These are phyloP conservation scores for Panurus biarmicus DNA, from an alignment of 2,113 vertebrate genomes.

Conservation along the genomic window DNA sequence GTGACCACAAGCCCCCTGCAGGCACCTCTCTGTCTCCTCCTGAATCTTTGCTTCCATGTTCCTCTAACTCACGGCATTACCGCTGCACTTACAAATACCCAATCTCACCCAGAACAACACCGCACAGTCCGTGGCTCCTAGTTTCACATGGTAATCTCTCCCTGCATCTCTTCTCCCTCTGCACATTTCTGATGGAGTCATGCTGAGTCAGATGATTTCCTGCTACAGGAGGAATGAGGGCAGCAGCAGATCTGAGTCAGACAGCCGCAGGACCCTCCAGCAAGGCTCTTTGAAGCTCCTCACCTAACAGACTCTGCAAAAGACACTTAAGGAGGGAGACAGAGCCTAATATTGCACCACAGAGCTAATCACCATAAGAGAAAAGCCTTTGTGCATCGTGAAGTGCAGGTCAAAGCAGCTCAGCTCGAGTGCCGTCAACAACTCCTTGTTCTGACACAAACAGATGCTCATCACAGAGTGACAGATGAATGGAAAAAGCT, in stretches of 20 bases:
- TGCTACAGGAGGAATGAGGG: not conserved
- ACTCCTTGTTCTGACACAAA: slow-evolving; percentile 21
- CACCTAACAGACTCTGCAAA: not conserved
- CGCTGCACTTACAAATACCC: fast-evolving
- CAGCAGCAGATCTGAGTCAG: not conserved
- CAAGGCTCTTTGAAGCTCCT: not conserved
- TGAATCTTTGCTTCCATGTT: not conserved
- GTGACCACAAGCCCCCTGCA: fast-evolving
- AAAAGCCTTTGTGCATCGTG: slow-evolving; percentile 3
- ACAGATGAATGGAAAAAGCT: not conserved
- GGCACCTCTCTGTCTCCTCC: not conserved
- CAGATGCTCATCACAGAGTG: slow-evolving; percentile 19
- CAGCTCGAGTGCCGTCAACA: slow-evolving; percentile 32
- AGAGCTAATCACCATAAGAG: not conserved
- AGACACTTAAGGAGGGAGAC: not conserved
- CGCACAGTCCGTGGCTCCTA: not conserved
- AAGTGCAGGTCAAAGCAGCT: slow-evolving; percentile 23
- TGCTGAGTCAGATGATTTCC: not conserved
- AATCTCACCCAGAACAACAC: not conserved
- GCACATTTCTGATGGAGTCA: not conserved
- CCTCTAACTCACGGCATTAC: not conserved
- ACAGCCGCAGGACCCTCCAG: not conserved
- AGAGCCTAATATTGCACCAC: not conserved
- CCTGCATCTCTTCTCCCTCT: not conserved
- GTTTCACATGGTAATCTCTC: fast-evolving